These are phyloP conservation scores for Cancer borealis DNA, from an alignment of 2,888 invertebrate species.

Conservation along the genomic window DNA sequence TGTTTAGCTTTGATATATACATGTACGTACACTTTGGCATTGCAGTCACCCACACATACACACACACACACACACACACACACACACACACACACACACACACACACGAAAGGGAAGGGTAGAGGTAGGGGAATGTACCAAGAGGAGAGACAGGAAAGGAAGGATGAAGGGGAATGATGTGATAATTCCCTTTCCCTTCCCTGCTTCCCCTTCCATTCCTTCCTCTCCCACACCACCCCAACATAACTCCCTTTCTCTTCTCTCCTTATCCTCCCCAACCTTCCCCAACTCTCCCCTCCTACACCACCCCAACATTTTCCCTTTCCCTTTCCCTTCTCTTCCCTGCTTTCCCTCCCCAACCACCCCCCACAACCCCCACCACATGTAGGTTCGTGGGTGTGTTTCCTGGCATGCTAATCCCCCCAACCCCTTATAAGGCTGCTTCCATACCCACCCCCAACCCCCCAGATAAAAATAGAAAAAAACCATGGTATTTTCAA, in stretches of 20 bases:
- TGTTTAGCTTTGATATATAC: too few relatives aligned
- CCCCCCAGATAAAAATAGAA: too few relatives aligned
- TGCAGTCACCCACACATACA: too few relatives aligned
- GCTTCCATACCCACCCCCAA: background rate
- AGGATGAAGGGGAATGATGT: background rate
- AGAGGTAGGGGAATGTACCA: background rate
- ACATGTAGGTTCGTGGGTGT: background rate
- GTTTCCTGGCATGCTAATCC: background rate
- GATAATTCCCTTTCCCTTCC: too few relatives aligned
- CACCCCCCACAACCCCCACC: background rate
- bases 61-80: too few relatives aligned
- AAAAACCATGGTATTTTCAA: too few relatives aligned
- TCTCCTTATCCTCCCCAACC: background rate
- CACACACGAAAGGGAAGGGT: background rate
- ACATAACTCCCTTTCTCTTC: background rate
- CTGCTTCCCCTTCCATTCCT: too few relatives aligned
- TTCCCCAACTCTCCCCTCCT: background rate
- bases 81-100: too few relatives aligned
- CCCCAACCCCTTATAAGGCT: background rate
- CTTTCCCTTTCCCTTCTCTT: background rate
- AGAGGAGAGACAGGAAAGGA: background rate
- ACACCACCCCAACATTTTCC: background rate
- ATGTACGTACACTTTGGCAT: too few relatives aligned
- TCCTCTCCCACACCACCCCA: too few relatives aligned
- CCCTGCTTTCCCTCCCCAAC: background rate